A percentile compares a stretch with the other conserved stretches of the same genome.
Conservation (phyloP, 2,797 vertebrate genomes). For the Clarias platycephalus region DNA sequence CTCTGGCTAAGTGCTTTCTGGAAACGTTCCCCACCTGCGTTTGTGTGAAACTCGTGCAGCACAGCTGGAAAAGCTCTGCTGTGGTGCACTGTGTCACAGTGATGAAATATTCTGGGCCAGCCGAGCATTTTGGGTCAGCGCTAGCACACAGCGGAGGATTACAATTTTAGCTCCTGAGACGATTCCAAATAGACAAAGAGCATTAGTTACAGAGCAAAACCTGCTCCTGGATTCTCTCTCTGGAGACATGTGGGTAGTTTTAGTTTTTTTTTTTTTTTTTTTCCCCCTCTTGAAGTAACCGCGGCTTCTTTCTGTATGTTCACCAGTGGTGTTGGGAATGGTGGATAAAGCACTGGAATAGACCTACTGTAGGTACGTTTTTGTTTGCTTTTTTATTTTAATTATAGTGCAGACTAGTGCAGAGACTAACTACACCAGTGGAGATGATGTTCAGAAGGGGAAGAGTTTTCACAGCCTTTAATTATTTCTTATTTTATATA, state of each 20-base stretch:
- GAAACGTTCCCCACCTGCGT: background rate
- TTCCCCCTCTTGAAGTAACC: no score
- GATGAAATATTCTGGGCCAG: conserved; percentile 39
- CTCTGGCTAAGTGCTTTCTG: background rate
- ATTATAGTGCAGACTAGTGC: background rate
- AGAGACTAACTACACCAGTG: no score
- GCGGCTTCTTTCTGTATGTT: background rate
- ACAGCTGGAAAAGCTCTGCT: conserved; percentile 4
- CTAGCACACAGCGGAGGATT: conserved; percentile 31
- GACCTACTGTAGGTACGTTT: background rate
- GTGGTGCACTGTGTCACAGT: conserved; percentile 7
- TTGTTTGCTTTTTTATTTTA: background rate
- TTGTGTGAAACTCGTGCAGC: conserved; percentile 1
- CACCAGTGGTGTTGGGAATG: background rate
- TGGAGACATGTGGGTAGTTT: background rate
- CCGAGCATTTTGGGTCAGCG: conserved; percentile 38
- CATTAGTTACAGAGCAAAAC: conserved; percentile 32
- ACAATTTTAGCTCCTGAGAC: conserved; percentile 17
- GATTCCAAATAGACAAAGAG: conserved; percentile 16
- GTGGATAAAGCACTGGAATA: background rate
- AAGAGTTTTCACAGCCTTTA: background rate
- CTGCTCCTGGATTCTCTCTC: conserved; percentile 19
- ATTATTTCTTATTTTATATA: background rate
- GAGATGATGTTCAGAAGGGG: background rate
- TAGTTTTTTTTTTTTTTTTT: no score